Evolutionary conservation across 2,888 invertebrate species (phyloP), one percentile per base, ranked within the genome.

Genomic region (Azorinus chamasolen): DNA sequence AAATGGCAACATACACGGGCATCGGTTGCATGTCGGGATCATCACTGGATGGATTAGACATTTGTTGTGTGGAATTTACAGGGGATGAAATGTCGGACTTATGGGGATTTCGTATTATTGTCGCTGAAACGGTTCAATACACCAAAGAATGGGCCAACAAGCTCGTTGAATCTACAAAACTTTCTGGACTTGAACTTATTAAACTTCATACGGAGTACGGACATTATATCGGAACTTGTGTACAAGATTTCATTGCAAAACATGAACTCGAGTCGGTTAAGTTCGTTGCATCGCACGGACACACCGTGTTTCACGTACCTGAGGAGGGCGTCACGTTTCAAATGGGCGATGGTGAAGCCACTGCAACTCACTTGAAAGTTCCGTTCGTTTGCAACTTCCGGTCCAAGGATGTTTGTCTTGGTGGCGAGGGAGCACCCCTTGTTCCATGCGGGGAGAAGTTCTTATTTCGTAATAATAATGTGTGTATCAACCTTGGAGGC

Each of bases 401-500:
- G 39, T 81, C 81, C 32, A 91, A 90, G 72, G 91, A 92, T 75
- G 86, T 92, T 3, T 87, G 89, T 4, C 76, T 90, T 10, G 90
- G 91, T 6, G 92, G 92, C 12, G 89, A 92, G 74, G 92, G 91
- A 37, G 90, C 91, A 12, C 92, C 92, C 18, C 80, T 92, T 10
- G 91, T 90, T 5, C 88, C 91, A 0, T 84, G 85, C 16, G 91
- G 90, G 2, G 91, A 92, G 61, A 84, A 83, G 14, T 89, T 84
- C 58, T 81, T 91, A 24, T 92, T 89, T 68, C 65, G 79, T 20
- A 70, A 87, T 32, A 84, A 86, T 53, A 89, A 89, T 45, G 72
- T 91, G 18, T 91, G 91, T 65, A 66, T 92, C 1, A 92, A 91
- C 73, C 82, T 92, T 1, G 91, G 92, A 1, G 92, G 92, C 5